Conservation (phyloP, 1,140 invertebrate genomes). For the Neodiprion pinetum region DNA sequence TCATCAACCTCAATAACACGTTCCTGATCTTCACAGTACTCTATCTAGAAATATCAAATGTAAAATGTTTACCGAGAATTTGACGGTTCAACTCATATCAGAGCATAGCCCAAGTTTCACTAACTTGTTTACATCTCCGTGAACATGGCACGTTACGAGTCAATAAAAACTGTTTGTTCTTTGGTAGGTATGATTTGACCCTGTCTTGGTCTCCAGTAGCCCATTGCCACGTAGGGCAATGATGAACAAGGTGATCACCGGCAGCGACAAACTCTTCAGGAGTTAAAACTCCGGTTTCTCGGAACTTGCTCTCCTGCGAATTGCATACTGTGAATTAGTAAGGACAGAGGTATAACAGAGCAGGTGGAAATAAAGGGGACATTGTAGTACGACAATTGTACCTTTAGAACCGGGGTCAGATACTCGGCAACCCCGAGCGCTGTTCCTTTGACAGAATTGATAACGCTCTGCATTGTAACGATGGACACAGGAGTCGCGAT, state of each 20-base stretch:
- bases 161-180: conserved; percentile 97
- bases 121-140: conserved; percentile 89
- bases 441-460: conserved; percentile 94
- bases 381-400: conserved; percentile 48
- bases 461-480: conserved; percentile 87
- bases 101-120: neutral
- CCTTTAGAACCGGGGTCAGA: conserved; percentile 95
- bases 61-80: conserved; percentile 13
- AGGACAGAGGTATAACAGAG: neutral
- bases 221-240: conserved; percentile 99
- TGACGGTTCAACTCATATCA: neutral
- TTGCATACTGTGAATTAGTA: conserved; percentile 8
- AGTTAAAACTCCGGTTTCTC: conserved; percentile 98
- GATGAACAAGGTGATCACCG: conserved; percentile 98
- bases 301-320: conserved; percentile 94
- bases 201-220: conserved; percentile 87
- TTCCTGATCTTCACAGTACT: conserved; percentile 88
- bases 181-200: conserved; percentile 87
- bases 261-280: conserved; percentile 95
- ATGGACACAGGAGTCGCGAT: too few species aligned
- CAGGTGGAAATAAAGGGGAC: neutral
- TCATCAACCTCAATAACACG: conserved; percentile 91
- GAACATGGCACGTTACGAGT: conserved; percentile 96
- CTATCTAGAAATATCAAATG: conserved; percentile 70
- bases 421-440: conserved; percentile 95